phyloP scores from a whole-genome alignment of 2,888 invertebrate genomes.

The Athrips mouffetella region DNA sequence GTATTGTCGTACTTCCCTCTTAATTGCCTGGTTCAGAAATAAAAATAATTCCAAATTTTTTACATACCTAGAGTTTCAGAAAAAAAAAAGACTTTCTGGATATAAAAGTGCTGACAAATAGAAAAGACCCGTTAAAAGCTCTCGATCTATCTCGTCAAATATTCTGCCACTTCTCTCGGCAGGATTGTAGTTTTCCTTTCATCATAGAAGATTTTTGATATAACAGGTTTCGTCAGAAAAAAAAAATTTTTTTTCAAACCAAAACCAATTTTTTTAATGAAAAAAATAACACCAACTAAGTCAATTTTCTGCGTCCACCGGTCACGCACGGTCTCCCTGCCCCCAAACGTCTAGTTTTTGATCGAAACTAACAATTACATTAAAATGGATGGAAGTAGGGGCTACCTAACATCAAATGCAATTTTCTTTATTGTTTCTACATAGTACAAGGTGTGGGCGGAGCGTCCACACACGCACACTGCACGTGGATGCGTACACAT shows the following conservation, averaged over 20 bases:
- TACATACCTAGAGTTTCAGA: too few species aligned
- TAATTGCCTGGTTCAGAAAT: too few species aligned
- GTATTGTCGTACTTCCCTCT: too few species aligned
- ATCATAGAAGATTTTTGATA: too few species aligned
- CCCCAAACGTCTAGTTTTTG: slow-evolving; percentile 12
- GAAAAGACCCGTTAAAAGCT: too few species aligned
- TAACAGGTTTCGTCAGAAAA: background rate
- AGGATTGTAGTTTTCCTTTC: too few species aligned
- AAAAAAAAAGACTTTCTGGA: too few species aligned
- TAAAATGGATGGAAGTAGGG: slow-evolving; percentile 47
- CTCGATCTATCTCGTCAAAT: too few species aligned
- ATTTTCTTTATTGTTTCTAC: slow-evolving; percentile 51
- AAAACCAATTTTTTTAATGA: too few species aligned
- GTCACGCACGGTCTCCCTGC: slow-evolving; percentile 6
- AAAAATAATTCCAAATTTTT: too few species aligned
- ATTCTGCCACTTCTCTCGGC: too few species aligned
- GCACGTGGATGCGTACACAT: slow-evolving; percentile 20
- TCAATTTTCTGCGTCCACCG: background rate
- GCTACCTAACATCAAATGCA: slow-evolving; percentile 42
- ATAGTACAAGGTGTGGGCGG: slow-evolving; percentile 41
- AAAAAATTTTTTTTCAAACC: background rate
- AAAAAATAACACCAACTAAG: background rate
- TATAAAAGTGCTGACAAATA: too few species aligned
- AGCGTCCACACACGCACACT: slow-evolving; percentile 34
- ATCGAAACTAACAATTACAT: slow-evolving; percentile 29